Evolutionary conservation across 2,797 vertebrate genomes (phyloP).

Genomic region (Sebastes iracundus): DNA sequence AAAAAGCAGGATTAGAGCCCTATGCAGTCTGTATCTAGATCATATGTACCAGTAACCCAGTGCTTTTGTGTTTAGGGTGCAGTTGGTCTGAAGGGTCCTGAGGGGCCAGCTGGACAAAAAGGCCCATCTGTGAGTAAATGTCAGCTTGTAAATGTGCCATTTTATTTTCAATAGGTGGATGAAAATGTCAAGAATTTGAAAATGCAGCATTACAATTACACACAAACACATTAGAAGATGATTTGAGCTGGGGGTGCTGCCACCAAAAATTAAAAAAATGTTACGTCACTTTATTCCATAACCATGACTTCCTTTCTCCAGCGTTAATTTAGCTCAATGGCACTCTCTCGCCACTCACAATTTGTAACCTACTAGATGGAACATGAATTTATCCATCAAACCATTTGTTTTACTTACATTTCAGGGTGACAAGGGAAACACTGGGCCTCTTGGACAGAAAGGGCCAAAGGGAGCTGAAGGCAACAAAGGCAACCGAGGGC

Average conservation of each 20-base stretch:
- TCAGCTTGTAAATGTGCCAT: neutral
- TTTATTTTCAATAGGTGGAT: neutral
- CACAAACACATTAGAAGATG: neutral
- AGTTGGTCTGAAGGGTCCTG: conserved; percentile 61
- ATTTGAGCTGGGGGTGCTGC: neutral
- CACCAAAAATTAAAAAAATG: neutral
- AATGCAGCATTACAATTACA: neutral
- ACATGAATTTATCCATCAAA: neutral
- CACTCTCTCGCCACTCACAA: neutral
- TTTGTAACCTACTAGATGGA: neutral
- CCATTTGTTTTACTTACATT: conserved; percentile 2
- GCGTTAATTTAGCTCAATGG: neutral
- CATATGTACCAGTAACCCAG: neutral
- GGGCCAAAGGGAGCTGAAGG: conserved; percentile 75
- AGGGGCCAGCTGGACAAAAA: conserved; percentile 68
- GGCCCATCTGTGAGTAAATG: conserved; percentile 73
- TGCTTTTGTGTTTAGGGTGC: conserved; percentile 72
- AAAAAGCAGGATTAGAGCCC: neutral
- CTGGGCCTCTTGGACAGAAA: conserved; percentile 62
- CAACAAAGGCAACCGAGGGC: conserved; percentile 67
- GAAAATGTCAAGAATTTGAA: neutral
- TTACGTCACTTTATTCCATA: neutral
- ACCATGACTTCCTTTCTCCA: neutral
- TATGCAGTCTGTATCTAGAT: neutral
- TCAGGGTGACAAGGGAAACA: conserved; percentile 77